These are phyloP conservation scores for Syngnathus scovelli DNA, from an alignment of 2,113 vertebrate genomes.

Conservation along the genomic window DNA sequence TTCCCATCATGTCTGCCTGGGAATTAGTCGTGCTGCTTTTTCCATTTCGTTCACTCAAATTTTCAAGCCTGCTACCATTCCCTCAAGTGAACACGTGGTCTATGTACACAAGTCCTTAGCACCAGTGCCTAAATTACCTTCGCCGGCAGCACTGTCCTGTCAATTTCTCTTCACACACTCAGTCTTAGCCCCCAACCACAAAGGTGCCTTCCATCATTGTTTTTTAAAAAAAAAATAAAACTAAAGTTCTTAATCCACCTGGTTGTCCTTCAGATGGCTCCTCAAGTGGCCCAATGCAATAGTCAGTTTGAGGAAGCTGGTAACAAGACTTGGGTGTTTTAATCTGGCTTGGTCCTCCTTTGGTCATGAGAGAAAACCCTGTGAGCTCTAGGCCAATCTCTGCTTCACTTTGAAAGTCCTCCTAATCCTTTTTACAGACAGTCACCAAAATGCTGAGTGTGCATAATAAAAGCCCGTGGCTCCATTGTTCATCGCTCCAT, in stretches of 20 bases:
- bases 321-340: constrained; percentile 49
- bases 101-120: constrained; percentile 38
- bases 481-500: constrained; percentile 12
- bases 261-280: constrained; percentile 30
- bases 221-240: constrained; percentile 22
- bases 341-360: constrained; percentile 61
- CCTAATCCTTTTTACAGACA: constrained; percentile 66
- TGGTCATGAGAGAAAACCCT: constrained; percentile 50
- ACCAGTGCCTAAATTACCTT: constrained; percentile 42
- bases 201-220: constrained; percentile 44
- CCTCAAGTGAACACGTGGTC: constrained; percentile 32
- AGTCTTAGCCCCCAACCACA: constrained; percentile 32
- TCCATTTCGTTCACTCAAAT: constrained; percentile 39
- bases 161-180: constrained; percentile 42
- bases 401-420: constrained; percentile 67
- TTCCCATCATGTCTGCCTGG: constrained; percentile 19
- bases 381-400: constrained; percentile 52
- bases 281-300: constrained; percentile 40
- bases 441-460: constrained; percentile 46
- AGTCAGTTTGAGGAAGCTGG: constrained; percentile 22
- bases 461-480: constrained; percentile 12
- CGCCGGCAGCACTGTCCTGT: constrained; percentile 34
- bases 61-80: constrained; percentile 33
- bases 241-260: constrained; percentile 57
- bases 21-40: constrained; percentile 30